Conservation (phyloP, 2,888 invertebrate genomes). For the Ptycholaimellus sp. region DNA sequence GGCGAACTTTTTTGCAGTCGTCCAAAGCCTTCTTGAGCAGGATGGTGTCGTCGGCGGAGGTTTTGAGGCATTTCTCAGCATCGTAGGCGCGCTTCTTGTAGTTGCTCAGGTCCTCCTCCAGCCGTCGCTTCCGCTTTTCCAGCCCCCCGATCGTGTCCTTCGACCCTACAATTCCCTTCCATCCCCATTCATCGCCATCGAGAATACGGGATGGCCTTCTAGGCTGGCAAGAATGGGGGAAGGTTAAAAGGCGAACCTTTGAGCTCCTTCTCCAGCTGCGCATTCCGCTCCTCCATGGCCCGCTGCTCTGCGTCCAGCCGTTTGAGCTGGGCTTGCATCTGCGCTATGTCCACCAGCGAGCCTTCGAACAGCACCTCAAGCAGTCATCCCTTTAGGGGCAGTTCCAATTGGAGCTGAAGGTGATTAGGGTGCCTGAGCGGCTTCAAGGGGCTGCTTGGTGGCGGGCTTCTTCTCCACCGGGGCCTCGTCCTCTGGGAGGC, state of each 20-base stretch:
- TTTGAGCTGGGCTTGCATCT: conserved; percentile 15
- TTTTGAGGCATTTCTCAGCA: conserved; percentile 15
- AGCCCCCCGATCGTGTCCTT: conserved; percentile 10
- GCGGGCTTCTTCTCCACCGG: too few species aligned
- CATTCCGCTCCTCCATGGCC: conserved; percentile 9
- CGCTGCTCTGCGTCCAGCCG: conserved; percentile 17
- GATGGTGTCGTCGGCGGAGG: conserved; percentile 14
- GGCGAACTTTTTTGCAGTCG: conserved; percentile 15
- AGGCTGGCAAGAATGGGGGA: too few species aligned
- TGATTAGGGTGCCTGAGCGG: too few species aligned
- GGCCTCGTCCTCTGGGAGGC: too few species aligned
- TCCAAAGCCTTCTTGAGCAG: conserved; percentile 12
- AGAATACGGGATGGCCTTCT: too few species aligned
- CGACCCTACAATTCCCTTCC: neutral
- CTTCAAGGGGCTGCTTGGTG: too few species aligned
- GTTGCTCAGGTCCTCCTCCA: conserved; percentile 18
- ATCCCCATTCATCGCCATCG: conserved; percentile 6
- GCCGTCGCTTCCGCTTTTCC: conserved; percentile 18
- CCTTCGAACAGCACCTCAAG: conserved; percentile 18
- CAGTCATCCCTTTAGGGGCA: too few species aligned
- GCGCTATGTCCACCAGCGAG: conserved; percentile 15
- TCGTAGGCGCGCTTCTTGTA: conserved; percentile 20
- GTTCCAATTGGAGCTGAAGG: too few species aligned
- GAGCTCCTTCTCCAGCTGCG: conserved; percentile 10
- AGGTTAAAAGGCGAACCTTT: too few species aligned